phyloP scores from a whole-genome alignment of 2,888 invertebrate genomes.

The Alloscopus bannaensis region DNA sequence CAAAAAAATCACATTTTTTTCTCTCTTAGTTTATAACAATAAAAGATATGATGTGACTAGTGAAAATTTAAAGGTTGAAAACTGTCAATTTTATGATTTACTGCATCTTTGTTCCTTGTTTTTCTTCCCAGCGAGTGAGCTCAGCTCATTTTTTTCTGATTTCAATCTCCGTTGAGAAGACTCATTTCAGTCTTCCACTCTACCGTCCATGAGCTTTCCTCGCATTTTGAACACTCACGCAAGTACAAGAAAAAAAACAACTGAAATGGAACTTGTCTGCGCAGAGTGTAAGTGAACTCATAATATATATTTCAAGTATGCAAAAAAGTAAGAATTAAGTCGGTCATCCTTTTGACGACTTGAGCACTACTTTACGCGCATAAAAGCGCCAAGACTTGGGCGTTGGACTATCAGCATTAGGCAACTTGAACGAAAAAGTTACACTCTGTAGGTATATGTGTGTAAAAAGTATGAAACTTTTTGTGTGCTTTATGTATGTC shows the following conservation, averaged over 20 bases:
- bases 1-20: not conserved
- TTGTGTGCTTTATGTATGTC: no score
- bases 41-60: not conserved
- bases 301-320: not conserved
- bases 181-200: not conserved
- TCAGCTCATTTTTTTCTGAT: conserved; percentile 9
- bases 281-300: not conserved
- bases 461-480: no score
- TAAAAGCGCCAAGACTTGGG: no score
- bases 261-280: no score
- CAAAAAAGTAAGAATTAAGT: not conserved
- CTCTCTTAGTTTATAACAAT: not conserved
- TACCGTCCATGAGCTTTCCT: not conserved
- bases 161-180: not conserved
- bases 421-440: no score
- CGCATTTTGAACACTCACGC: conserved; percentile 2
- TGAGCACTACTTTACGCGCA: not conserved
- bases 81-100: conserved; percentile 58
- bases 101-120: conserved; percentile 30
- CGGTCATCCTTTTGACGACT: not conserved
- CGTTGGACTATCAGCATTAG: no score
- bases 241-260: not conserved
- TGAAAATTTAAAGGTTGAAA: conserved; percentile 36
- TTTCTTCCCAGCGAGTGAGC: conserved; percentile 25
- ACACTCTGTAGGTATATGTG: no score